A percentile compares a stretch with the other conserved stretches of the same genome.
Evolutionary conservation across 2,113 vertebrate species (phyloP).

Genomic region (Dicaeum eximium): DNA sequence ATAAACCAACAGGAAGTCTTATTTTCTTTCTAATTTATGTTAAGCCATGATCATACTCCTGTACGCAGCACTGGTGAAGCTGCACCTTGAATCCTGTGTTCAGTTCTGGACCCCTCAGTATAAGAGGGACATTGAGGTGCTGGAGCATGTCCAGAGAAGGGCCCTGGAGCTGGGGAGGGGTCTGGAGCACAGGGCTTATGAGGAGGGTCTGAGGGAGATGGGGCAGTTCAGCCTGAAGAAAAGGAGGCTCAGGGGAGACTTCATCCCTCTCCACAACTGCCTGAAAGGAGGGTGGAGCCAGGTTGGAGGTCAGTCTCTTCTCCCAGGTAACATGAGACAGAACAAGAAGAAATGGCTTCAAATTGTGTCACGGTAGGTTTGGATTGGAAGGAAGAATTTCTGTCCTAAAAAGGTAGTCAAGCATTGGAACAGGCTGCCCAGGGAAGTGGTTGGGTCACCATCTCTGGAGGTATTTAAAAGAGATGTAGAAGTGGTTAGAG

Average conservation of each 20-base stretch:
- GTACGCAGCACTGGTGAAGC: background rate
- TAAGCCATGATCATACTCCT: background rate
- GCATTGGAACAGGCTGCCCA: background rate
- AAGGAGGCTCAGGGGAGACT: background rate
- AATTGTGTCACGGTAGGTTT: background rate
- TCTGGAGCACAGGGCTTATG: background rate
- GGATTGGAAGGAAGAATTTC: background rate
- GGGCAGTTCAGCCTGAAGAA: background rate
- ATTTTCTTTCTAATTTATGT: background rate
- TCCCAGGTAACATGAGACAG: background rate
- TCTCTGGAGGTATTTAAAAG: background rate
- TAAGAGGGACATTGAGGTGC: background rate
- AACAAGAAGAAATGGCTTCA: background rate
- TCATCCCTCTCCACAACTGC: accelerated
- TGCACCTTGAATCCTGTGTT: background rate
- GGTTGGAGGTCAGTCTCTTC: accelerated
- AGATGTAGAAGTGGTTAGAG: background rate
- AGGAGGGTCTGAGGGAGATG: background rate
- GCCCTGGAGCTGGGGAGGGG: accelerated
- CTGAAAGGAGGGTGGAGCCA: background rate
- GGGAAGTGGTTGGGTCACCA: background rate
- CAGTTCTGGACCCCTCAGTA: background rate
- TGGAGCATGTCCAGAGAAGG: accelerated
- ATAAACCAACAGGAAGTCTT: background rate
- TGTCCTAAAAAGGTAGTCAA: background rate